Evolutionary conservation across 2,113 vertebrate genomes (phyloP), one percentile per base, ranked within the genome.

Genomic region (Aix galericulata): DNA sequence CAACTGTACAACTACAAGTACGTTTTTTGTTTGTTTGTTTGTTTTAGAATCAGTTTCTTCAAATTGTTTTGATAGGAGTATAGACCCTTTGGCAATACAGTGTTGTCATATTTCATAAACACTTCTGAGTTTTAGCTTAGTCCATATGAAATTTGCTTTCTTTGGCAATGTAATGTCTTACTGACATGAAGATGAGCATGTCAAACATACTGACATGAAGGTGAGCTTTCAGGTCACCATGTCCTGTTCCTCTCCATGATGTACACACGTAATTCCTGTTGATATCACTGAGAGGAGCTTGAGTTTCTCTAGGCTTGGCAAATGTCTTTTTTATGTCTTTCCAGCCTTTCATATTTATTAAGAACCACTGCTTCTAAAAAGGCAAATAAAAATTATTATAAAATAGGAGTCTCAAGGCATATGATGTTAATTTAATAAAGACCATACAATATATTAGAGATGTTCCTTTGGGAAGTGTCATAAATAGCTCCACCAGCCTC

Each of bases 361-460:
- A 95, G 40, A 93, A 71, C 17, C 53, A 78, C 44, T 91, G 44
- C 62, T 88, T 91, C 62, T 74, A 62, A 92, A 90, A 71, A 92
- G 64, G 22, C 69, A 92, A 46, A 53, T 64, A 93, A 58, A 72
- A 89, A 88, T 95, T 91, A 94, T 88, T 91, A 95, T 22, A 52
- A 84, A 46, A 74, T 55, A 75, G 48, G 34, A 91, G 38, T 86
- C 84, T 46, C 76, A 92, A 50, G 50, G 34, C 36, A 84, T 92
- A 80, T 74, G 31, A 82, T 83, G 48, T 44, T 94, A 93, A 97
- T 94, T 88, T 82, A 91, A 93, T 95, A 96, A 96, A 86, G 77
- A 67, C 76, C 91, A 29, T 60, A 85, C 60, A 85, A 82, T 84
- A 87, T 90, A 93, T 95, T 94, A 92, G 46, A 94, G 63, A 7